Evolutionary conservation across 2,113 vertebrate genomes (phyloP).

Genomic region (Epinephelus lanceolatus): DNA sequence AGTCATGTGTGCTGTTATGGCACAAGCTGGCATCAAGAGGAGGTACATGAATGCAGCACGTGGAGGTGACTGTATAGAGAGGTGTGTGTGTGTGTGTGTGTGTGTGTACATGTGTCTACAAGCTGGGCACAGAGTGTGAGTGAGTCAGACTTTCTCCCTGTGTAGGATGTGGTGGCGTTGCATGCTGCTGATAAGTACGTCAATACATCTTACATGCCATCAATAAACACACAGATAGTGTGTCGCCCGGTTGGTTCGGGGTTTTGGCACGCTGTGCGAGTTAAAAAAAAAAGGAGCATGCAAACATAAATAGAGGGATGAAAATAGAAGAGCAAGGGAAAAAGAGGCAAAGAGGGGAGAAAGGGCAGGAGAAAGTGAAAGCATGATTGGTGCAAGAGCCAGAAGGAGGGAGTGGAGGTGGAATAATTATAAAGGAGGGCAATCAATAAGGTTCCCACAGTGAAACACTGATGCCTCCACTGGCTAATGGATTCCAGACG

Average conservation of each 20-base stretch:
- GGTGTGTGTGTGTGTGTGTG: background rate
- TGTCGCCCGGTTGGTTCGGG: conserved; percentile 13
- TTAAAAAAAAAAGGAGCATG: background rate
- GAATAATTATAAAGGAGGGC: conserved; percentile 83
- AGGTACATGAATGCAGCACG: background rate
- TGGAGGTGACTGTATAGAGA: background rate
- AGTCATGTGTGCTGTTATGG: background rate
- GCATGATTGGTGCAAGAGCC: conserved; percentile 57
- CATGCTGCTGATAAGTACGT: conserved; percentile 44
- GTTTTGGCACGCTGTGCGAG: background rate
- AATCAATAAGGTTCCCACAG: conserved; percentile 88
- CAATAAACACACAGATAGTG: conserved; percentile 26
- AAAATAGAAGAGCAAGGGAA: background rate
- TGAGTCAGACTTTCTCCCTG: background rate
- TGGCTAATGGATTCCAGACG: conserved; percentile 84
- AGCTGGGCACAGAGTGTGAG: background rate
- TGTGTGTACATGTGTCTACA: background rate
- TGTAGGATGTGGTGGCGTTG: conserved; percentile 46
- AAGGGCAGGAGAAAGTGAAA: conserved; percentile 34
- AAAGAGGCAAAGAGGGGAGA: conserved; percentile 7
- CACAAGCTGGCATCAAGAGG: background rate
- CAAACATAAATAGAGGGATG: conserved; percentile 9
- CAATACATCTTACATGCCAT: conserved; percentile 31
- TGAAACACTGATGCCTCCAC: conserved; percentile 78
- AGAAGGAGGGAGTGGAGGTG: conserved; percentile 64